Base-by-base conservation (phyloP, 2,113 vertebrate genomes). In the Bucco capensis region DNA sequence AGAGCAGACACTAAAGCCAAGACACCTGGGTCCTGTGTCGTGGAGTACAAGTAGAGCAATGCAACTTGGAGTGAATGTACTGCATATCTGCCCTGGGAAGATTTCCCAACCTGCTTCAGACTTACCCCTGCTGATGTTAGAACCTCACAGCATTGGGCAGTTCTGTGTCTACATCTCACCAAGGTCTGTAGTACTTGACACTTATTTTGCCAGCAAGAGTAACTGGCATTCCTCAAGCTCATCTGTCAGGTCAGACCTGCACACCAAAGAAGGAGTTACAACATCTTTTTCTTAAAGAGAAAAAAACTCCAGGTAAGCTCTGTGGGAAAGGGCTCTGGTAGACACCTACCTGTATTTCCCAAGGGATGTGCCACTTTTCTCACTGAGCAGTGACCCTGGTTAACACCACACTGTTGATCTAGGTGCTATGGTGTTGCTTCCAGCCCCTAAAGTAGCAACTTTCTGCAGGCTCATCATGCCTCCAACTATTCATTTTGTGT, bases 21-120 rank as follows among this genome's bases (percentile, higher is more conserved):
- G 86, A 75, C 95, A 93, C 62, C 81, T 73, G 90, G 64, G 70
- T 92, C 38, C 76, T 51, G 14, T 19, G 27, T 86, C 66, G 66
- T 74, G 42, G 19, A 84, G 37, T 28, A 49, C 27, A 42, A 74
- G 33, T 5, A 65, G 18, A 90, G 73, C 33, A 37, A 46, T 1
- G 5, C 19, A 44, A 33, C 27, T 83, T 70, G 0, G 0, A 73
- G 16, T 51, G 65, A 86, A 61, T 8, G 16, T 49, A 14, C 19
- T 47, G 31, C 2, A 0, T 21, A 60, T 76, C 57, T 79, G 58
- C 25, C 27, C n/a, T 25, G 24, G 42, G 10, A 82, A 84, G 23
- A 30, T 56, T 69, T 93, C 33, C 37, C 71, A 84, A 31, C 5
- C 38, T 69, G n/a, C 27, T 74, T 78, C 84, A 75, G 62, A 35